phyloP scores from a whole-genome alignment of 2,888 invertebrate genomes.

The Byasa hedistus region DNA sequence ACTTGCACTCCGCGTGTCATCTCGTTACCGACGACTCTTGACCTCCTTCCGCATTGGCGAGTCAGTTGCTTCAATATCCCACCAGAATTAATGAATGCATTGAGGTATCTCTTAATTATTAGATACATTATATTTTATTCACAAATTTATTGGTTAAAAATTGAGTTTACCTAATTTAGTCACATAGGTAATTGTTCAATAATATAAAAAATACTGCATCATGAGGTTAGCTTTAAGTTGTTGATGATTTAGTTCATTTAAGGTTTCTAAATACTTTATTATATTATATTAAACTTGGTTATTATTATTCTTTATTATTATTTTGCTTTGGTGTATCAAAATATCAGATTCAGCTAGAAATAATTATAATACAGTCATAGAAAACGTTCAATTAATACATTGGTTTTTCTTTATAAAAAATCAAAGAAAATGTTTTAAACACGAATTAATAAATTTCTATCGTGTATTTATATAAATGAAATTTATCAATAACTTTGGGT shows the following conservation, averaged over 20 bases:
- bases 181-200: background rate
- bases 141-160: background rate
- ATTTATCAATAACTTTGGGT: too few relatives aligned
- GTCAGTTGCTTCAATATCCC: constrained; percentile 3
- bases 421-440: background rate
- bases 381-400: background rate
- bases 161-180: background rate
- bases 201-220: constrained; percentile 8
- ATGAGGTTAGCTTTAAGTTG: constrained; percentile 10
- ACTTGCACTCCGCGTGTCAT: constrained; percentile 14
- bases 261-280: background rate
- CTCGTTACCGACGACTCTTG: constrained; percentile 18
- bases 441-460: too few relatives aligned
- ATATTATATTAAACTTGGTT: background rate
- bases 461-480: too few relatives aligned
- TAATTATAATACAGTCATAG: background rate
- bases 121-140: background rate
- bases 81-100: constrained; percentile 17
- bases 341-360: background rate
- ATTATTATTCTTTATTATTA: too few relatives aligned
- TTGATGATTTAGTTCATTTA: constrained; percentile 16
- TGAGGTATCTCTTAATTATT: constrained; percentile 4
- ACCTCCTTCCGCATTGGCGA: constrained; percentile 10
- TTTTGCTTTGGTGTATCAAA: background rate
- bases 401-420: too few relatives aligned